Conservation (phyloP, 2,113 vertebrate species). For the Pygoscelis adeliae region DNA sequence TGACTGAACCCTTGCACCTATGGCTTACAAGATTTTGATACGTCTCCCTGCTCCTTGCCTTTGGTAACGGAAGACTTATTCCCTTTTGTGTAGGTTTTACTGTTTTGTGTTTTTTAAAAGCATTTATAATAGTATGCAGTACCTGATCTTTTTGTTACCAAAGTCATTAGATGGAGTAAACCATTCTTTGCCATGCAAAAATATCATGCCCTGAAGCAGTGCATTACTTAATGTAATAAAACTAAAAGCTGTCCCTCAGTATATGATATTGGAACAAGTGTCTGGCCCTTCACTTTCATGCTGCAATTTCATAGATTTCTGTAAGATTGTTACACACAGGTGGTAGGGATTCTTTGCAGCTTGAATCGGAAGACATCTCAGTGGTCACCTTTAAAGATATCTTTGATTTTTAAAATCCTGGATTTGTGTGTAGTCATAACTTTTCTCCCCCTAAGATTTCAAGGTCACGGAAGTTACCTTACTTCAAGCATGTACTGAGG, state of each 20-base stretch:
- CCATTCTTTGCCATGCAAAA: conserved; percentile 1
- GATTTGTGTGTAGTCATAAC: background rate
- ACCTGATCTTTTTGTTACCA: background rate
- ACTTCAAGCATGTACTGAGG: background rate
- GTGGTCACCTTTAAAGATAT: background rate
- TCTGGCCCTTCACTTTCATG: background rate
- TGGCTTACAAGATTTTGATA: background rate
- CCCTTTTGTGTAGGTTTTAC: background rate
- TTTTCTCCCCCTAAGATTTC: background rate
- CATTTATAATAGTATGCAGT: background rate
- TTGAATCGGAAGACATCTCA: background rate
- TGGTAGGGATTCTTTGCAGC: background rate
- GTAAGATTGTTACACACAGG: rapidly evolving
- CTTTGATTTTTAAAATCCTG: background rate
- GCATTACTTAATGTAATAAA: background rate
- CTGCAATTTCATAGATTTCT: background rate
- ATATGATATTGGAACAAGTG: background rate
- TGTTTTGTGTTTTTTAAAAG: background rate
- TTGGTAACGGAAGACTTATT: background rate
- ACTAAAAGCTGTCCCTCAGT: background rate
- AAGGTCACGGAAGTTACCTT: background rate
- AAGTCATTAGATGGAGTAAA: background rate
- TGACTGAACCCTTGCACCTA: background rate
- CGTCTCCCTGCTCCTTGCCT: conserved; percentile 8
- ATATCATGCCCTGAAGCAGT: background rate